Percentiles rank a stretch among this genome's conserved stretches.
phyloP scores from a whole-genome alignment of 2,888 invertebrate species.

The Chloromyia formosa region DNA sequence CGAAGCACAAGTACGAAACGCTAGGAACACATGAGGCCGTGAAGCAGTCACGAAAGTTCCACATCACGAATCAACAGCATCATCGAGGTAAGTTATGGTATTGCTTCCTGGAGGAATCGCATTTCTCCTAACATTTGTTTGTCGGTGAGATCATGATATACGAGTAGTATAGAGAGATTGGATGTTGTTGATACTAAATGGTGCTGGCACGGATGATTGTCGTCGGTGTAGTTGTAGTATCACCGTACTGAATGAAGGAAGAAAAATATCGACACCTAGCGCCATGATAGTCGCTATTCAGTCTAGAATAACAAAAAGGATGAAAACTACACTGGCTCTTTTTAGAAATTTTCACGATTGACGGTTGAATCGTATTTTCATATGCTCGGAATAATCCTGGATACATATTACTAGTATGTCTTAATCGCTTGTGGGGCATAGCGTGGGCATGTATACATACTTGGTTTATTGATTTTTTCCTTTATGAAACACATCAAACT shows the following conservation, averaged over 20 bases:
- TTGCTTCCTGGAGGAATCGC: constrained; percentile 5
- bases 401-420: too few relatives aligned
- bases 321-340: neutral
- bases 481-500: too few relatives aligned
- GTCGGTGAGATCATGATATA: too few relatives aligned
- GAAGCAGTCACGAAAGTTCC: constrained; percentile 56
- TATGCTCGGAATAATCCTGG: too few relatives aligned
- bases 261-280: constrained; percentile 15
- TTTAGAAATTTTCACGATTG: too few relatives aligned
- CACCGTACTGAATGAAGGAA: neutral
- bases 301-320: neutral
- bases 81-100: constrained; percentile 55
- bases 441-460: too few relatives aligned
- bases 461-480: too few relatives aligned
- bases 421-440: too few relatives aligned
- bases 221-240: neutral
- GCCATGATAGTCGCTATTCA: neutral
- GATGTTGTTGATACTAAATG: too few relatives aligned
- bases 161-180: too few relatives aligned
- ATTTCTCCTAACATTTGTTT: neutral
- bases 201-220: too few relatives aligned
- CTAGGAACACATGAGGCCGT: constrained; percentile 59
- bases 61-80: constrained; percentile 55
- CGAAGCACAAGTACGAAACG: constrained; percentile 58
- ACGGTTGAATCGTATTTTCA: too few relatives aligned